phyloP scores from a whole-genome alignment of 2,888 invertebrate genomes.

The Herminia tarsipennalis region DNA sequence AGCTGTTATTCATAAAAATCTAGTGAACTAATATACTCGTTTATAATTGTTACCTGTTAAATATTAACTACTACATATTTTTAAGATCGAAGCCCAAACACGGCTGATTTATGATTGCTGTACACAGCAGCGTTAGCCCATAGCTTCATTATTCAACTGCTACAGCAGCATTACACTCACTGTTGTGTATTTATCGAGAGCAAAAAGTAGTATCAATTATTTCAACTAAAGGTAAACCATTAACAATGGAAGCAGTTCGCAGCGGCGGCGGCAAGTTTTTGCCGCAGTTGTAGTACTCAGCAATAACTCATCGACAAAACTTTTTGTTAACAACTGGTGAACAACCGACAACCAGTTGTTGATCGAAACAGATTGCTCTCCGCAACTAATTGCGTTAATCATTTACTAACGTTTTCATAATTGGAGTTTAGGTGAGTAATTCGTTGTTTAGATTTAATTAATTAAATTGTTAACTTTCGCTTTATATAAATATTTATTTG shows the following conservation, averaged over 20 bases:
- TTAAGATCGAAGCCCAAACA: too few species aligned
- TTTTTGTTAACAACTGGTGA: slow-evolving; percentile 3
- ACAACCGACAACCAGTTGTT: not conserved
- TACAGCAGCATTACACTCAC: not conserved
- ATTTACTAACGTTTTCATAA: slow-evolving; percentile 12
- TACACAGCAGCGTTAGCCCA: too few species aligned
- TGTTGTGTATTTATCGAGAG: not conserved
- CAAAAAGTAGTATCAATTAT: slow-evolving; percentile 14
- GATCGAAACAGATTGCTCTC: slow-evolving; percentile 4
- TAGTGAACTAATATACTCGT: too few species aligned
- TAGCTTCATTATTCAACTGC: too few species aligned
- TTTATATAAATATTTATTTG: too few species aligned
- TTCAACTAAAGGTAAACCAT: slow-evolving; percentile 20
- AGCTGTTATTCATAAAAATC: too few species aligned
- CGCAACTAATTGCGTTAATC: slow-evolving; percentile 15
- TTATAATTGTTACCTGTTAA: too few species aligned
- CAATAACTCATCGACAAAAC: slow-evolving; percentile 24
- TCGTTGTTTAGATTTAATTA: not conserved
- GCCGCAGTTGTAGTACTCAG: not conserved
- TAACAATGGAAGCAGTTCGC: not conserved
- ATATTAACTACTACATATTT: too few species aligned
- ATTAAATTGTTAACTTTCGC: too few species aligned
- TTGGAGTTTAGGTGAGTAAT: not conserved
- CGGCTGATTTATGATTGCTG: too few species aligned
- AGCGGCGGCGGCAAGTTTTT: slow-evolving; percentile 9